A percentile compares a stretch with the other conserved stretches of the same genome.
These are phyloP conservation scores for Chromobotia macracanthus DNA, from an alignment of 2,797 vertebrate genomes.

Conservation along the genomic window DNA sequence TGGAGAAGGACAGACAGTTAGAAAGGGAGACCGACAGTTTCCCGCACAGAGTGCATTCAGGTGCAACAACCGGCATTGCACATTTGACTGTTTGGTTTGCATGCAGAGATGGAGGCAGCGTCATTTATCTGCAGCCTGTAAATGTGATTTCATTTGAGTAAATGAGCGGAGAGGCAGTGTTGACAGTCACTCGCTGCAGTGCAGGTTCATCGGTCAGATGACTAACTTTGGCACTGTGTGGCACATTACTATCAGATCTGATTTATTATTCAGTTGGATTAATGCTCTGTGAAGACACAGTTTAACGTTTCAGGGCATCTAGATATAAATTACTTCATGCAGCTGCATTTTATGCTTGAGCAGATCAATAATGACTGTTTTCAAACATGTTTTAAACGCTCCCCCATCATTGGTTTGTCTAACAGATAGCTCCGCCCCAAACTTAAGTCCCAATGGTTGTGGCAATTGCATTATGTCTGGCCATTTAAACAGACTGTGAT, in stretches of 20 bases:
- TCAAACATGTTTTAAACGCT: background rate
- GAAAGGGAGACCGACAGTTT: constrained; percentile 10
- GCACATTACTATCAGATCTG: constrained; percentile 41
- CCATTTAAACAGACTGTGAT: background rate
- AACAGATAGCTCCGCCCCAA: background rate
- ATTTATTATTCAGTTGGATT: constrained; percentile 51
- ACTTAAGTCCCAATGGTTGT: background rate
- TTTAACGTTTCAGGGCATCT: constrained; percentile 28
- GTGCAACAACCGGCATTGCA: constrained; percentile 39
- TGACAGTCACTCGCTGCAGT: constrained; percentile 30
- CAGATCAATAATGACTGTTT: background rate
- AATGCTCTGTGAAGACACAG: constrained; percentile 22
- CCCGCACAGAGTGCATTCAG: constrained; percentile 34
- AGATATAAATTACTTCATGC: constrained; percentile 25
- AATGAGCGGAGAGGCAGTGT: constrained; percentile 44
- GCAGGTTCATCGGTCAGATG: constrained; percentile 35
- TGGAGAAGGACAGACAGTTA: background rate
- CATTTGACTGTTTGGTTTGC: constrained; percentile 36
- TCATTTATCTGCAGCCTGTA: constrained; percentile 47
- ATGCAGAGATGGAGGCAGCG: constrained; percentile 22
- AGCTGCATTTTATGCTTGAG: constrained; percentile 19
- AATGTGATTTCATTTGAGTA: constrained; percentile 57
- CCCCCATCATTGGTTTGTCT: background rate
- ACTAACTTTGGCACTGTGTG: constrained; percentile 34
- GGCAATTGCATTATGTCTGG: background rate